A percentile compares a stretch with the other conserved stretches of the same genome.
phyloP scores from a whole-genome alignment of 2,797 vertebrate species.

The Siniperca scherzeri region DNA sequence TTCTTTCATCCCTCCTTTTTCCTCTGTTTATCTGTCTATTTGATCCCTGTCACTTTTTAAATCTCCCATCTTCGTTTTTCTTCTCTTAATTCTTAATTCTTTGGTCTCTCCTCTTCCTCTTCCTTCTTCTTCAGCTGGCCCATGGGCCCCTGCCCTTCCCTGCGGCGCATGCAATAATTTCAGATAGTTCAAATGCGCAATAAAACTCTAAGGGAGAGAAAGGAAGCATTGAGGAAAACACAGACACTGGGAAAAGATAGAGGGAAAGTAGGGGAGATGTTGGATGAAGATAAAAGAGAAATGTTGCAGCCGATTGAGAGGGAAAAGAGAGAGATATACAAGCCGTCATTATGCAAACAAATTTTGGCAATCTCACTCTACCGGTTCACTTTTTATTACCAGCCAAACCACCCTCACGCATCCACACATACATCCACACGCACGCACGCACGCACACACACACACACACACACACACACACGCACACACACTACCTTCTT shows the following conservation, averaged over 20 bases:
- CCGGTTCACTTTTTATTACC: conserved; percentile 58
- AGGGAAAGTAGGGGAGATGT: conserved; percentile 40
- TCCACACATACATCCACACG: conserved; percentile 11
- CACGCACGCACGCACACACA: conserved; percentile 7
- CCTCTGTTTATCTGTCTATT: not conserved
- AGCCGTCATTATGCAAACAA: conserved; percentile 65
- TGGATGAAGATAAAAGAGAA: conserved; percentile 52
- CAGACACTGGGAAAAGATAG: conserved; percentile 20
- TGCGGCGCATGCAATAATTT: conserved; percentile 57
- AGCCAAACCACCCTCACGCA: conserved; percentile 21
- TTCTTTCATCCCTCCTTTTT: not conserved
- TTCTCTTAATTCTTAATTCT: conserved; percentile 22
- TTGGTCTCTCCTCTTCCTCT: conserved; percentile 15
- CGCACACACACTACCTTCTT: too few species aligned
- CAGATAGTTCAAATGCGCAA: conserved; percentile 53
- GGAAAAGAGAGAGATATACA: conserved; percentile 25
- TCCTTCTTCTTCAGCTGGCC: conserved; percentile 47
- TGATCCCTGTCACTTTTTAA: not conserved
- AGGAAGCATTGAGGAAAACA: conserved; percentile 37
- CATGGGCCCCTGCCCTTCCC: conserved; percentile 63
- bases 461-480: not conserved
- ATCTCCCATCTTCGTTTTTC: conserved; percentile 13
- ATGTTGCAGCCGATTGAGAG: conserved; percentile 7
- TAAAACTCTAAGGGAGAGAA: conserved; percentile 61
- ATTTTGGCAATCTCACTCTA: conserved; percentile 58